Evolutionary conservation across 2,113 vertebrate species (phyloP).

Genomic region (Porphyrio hochstetteri): DNA sequence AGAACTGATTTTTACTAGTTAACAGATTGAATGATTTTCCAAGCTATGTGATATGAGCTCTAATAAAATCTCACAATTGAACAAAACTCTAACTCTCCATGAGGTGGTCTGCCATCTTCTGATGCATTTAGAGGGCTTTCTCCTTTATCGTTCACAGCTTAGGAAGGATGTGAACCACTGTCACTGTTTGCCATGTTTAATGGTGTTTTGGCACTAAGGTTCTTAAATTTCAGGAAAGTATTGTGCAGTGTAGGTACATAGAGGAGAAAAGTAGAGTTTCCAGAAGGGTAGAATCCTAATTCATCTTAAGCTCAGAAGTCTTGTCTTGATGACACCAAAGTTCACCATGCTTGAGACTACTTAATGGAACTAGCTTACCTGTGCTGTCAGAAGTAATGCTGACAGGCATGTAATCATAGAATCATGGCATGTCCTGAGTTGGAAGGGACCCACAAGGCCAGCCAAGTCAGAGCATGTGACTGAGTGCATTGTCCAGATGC

Average conservation of each 20-base stretch:
- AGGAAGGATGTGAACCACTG: background rate
- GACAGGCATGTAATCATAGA: background rate
- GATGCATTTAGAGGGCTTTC: background rate
- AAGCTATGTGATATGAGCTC: background rate
- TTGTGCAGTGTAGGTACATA: background rate
- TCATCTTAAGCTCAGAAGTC: background rate
- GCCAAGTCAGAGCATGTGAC: too few relatives aligned
- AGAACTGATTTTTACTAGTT: background rate
- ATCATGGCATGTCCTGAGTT: too few relatives aligned
- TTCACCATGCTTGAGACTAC: accelerated
- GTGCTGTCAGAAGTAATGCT: background rate
- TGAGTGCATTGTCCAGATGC: too few relatives aligned
- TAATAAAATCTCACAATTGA: too few relatives aligned
- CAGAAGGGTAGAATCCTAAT: background rate
- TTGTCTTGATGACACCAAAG: background rate
- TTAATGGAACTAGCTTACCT: background rate
- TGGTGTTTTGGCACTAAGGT: background rate
- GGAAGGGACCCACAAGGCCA: too few relatives aligned
- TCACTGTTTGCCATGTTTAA: background rate
- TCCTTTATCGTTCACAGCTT: background rate
- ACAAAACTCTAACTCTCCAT: background rate
- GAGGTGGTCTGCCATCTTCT: background rate
- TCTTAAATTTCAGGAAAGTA: background rate
- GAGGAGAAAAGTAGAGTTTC: background rate
- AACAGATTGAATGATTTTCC: background rate